Percentiles rank a stretch among this genome's conserved stretches.
These are phyloP conservation scores for Lontra canadensis DNA, from an alignment of 2,113 vertebrate genomes.

Conservation along the genomic window DNA sequence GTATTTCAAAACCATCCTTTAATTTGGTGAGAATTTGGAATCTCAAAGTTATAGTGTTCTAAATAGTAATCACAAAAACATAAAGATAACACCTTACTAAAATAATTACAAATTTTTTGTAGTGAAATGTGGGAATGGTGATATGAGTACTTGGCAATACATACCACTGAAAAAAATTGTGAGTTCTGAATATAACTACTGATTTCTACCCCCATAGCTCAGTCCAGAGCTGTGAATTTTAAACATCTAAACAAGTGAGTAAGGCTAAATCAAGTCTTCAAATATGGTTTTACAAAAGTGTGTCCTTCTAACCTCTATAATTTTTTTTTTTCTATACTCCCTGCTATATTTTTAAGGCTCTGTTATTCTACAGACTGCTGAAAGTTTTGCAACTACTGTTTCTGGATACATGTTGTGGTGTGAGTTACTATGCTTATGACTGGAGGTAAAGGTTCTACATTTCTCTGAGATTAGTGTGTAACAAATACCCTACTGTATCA, in stretches of 20 bases:
- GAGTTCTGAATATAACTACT: conserved; percentile 11
- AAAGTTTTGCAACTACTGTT: neutral
- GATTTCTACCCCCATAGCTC: neutral
- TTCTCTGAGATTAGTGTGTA: neutral
- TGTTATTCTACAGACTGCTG: neutral
- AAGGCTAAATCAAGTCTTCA: neutral
- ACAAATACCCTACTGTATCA: neutral
- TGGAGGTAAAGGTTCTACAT: neutral
- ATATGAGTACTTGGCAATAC: neutral
- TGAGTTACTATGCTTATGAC: neutral
- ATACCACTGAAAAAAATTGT: neutral
- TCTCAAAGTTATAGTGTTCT: neutral
- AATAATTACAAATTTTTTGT: conserved; percentile 37
- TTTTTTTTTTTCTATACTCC: neutral
- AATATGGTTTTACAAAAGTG: neutral
- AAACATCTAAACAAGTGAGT: neutral
- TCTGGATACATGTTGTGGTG: neutral
- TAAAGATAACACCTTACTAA: neutral
- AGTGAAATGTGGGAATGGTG: neutral
- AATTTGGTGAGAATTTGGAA: neutral
- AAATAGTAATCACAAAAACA: neutral
- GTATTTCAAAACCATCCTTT: neutral
- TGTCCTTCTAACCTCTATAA: neutral
- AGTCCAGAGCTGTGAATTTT: neutral
- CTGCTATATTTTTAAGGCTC: neutral